Evolutionary conservation across 2,113 vertebrate species (phyloP).

Genomic region (Chitala chitala): DNA sequence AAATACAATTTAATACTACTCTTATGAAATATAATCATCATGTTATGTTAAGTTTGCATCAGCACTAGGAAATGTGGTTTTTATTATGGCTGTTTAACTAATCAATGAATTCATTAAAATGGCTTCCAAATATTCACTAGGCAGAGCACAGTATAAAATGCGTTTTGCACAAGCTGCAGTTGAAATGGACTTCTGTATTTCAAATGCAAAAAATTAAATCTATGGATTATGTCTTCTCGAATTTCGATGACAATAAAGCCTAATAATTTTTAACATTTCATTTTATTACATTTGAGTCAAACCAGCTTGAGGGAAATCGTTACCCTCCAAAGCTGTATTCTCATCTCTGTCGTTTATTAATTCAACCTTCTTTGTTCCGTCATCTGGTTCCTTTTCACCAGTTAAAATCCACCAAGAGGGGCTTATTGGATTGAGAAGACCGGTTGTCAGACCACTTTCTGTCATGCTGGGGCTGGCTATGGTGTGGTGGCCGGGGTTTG

Average conservation of each 20-base stretch:
- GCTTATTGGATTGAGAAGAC: not conserved
- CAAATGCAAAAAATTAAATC: not conserved
- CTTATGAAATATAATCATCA: too few relatives aligned
- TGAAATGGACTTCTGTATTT: too few relatives aligned
- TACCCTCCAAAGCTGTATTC: not conserved
- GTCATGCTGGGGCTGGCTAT: not conserved
- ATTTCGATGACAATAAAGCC: not conserved
- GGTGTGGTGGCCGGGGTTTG: not conserved
- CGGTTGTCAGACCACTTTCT: not conserved
- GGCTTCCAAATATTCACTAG: too few relatives aligned
- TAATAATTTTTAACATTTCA: not conserved
- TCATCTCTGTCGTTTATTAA: slow-evolving; percentile 2
- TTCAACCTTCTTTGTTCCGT: not conserved
- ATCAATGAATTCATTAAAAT: too few relatives aligned
- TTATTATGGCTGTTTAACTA: too few relatives aligned
- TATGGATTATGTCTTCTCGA: not conserved
- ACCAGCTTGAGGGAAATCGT: slow-evolving; percentile 7
- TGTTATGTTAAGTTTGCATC: too few relatives aligned
- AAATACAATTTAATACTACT: too few relatives aligned
- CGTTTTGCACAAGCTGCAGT: too few relatives aligned
- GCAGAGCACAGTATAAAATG: too few relatives aligned
- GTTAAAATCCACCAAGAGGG: not conserved
- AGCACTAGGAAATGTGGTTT: too few relatives aligned
- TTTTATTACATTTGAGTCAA: slow-evolving; percentile 2
- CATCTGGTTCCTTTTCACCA: not conserved